Percentiles rank a stretch among this genome's conserved stretches.
Evolutionary conservation across 2,888 invertebrate genomes (phyloP).

Genomic region (Eledona agricola): DNA sequence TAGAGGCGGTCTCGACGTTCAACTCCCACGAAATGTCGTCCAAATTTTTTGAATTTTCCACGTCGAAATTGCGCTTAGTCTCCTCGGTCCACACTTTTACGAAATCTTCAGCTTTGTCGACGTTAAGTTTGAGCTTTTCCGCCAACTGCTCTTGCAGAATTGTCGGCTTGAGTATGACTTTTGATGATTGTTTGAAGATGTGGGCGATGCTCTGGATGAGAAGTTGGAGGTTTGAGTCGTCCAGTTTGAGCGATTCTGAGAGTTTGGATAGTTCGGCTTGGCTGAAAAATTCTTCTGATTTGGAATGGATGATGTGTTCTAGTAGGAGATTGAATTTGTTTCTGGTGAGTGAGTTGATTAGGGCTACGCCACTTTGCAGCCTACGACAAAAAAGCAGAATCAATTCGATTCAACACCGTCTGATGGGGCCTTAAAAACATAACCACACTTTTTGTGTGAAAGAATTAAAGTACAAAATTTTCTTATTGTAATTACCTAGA

Average conservation of each 20-base stretch:
- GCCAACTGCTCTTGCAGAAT: conserved; percentile 64
- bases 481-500: conserved; percentile 41
- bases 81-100: conserved; percentile 66
- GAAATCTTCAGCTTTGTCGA: conserved; percentile 67
- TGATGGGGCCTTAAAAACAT: too few relatives aligned
- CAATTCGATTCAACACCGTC: too few relatives aligned
- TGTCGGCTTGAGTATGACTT: conserved; percentile 67
- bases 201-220: conserved; percentile 55
- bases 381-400: too few relatives aligned
- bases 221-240: conserved; percentile 45
- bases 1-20: conserved; percentile 65
- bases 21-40: conserved; percentile 67
- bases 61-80: conserved; percentile 65
- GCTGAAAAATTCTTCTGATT: conserved; percentile 47
- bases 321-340: conserved; percentile 51
- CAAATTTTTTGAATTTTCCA: conserved; percentile 63
- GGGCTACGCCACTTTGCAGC: conserved; percentile 50
- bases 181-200: conserved; percentile 64
- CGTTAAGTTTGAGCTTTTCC: conserved; percentile 63
- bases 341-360: conserved; percentile 52
- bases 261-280: conserved; percentile 50
- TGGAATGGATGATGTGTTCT: conserved; percentile 46
- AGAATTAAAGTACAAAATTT: conserved; percentile 6
- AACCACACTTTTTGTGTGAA: too few relatives aligned
- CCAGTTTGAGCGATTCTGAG: conserved; percentile 49